phyloP scores from a whole-genome alignment of 1,140 invertebrate genomes.

The Parasteatoda tepidariorum region DNA sequence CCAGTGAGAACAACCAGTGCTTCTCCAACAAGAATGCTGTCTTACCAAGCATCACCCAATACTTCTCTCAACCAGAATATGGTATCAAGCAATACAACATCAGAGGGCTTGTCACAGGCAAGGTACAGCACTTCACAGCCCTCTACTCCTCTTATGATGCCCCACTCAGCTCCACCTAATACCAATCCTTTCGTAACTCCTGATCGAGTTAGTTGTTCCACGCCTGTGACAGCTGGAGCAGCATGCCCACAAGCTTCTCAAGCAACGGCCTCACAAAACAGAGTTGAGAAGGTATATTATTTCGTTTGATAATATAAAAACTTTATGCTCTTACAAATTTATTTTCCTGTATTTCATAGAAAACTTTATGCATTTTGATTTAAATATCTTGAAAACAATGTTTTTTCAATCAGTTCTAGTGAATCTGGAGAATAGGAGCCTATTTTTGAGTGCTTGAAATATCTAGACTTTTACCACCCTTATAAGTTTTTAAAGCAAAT shows the following conservation, averaged over 20 bases:
- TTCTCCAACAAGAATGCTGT: slow-evolving; percentile 57
- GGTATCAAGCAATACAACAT: background rate
- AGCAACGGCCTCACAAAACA: slow-evolving; percentile 14
- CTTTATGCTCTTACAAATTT: too few relatives aligned
- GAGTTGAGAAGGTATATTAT: slow-evolving; percentile 42
- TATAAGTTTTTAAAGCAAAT: too few relatives aligned
- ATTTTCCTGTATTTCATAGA: too few relatives aligned
- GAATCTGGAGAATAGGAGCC: too few relatives aligned
- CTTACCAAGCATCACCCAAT: slow-evolving; percentile 42
- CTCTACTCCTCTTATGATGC: slow-evolving; percentile 57
- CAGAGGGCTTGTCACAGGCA: slow-evolving; percentile 5
- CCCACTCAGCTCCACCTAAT: slow-evolving; percentile 43
- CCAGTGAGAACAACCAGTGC: slow-evolving; percentile 47
- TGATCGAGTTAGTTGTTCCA: slow-evolving; percentile 25
- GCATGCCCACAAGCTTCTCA: background rate
- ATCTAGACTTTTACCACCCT: too few relatives aligned
- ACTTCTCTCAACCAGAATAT: slow-evolving; percentile 2
- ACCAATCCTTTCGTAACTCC: slow-evolving; percentile 53
- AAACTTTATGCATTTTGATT: too few relatives aligned
- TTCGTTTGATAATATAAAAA: too few relatives aligned
- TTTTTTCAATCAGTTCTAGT: too few relatives aligned
- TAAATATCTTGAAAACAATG: too few relatives aligned
- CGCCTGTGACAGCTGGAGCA: slow-evolving; percentile 17
- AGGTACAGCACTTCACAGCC: slow-evolving; percentile 48
- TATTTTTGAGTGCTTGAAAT: too few relatives aligned